These are phyloP conservation scores for Harpagoxenus sublaevis DNA, from an alignment of 2,888 invertebrate species.

Conservation along the genomic window DNA sequence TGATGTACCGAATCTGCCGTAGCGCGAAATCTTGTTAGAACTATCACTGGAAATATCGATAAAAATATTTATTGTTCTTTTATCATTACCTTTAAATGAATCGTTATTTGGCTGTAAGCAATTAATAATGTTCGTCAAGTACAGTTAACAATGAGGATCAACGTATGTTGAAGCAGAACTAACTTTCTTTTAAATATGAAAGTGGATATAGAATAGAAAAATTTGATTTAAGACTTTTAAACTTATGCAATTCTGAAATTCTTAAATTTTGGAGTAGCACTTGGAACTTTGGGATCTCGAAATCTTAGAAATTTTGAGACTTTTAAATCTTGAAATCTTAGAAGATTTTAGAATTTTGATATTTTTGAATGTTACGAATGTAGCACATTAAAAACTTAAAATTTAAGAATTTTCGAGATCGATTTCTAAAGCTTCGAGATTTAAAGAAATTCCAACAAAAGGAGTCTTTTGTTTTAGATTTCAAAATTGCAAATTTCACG, in stretches of 20 bases:
- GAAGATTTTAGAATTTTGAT: not conserved
- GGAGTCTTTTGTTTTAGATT: not conserved
- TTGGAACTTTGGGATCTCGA: not conserved
- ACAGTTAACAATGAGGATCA: not conserved
- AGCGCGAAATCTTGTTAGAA: constrained; percentile 31
- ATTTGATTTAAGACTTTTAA: constrained; percentile 4
- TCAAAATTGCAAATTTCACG: not conserved
- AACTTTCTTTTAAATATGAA: not conserved
- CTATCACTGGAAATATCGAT: not conserved
- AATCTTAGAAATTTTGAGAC: constrained; percentile 2
- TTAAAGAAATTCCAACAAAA: not conserved
- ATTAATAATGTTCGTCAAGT: not conserved
- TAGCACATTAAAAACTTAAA: constrained; percentile 22
- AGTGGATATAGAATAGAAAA: not conserved
- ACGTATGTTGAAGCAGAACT: not conserved
- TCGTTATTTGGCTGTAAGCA: not conserved
- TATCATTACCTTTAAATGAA: not conserved
- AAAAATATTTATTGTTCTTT: constrained; percentile 23
- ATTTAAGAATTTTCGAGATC: not conserved
- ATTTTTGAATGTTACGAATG: constrained; percentile 10
- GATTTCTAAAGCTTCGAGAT: not conserved
- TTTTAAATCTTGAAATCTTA: constrained; percentile 7
- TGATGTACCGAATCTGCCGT: constrained; percentile 16
- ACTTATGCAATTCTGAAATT: not conserved
- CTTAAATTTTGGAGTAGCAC: not conserved